Percentiles rank a stretch among this genome's conserved stretches.
Conservation (phyloP, 2,113 vertebrate species). For the Vombatus ursinus region DNA sequence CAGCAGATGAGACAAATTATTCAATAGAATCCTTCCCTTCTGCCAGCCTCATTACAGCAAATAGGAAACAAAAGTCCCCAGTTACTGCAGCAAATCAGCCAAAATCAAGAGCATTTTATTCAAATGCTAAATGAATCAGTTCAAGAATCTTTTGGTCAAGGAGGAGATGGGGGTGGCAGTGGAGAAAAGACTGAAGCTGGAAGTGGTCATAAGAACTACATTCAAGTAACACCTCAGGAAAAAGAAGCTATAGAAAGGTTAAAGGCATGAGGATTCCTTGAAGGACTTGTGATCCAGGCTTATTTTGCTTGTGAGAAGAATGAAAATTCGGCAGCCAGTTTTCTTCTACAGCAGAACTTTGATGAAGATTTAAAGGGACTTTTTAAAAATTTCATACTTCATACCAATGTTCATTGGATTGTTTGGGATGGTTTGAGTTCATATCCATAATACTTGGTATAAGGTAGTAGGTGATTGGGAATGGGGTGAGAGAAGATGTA, state of each 20-base stretch:
- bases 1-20: conserved; percentile 98
- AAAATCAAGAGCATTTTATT: conserved; percentile 96
- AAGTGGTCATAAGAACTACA: conserved; percentile 94
- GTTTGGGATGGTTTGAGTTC: conserved; percentile 85
- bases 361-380: conserved; percentile 92
- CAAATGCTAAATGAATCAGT: conserved; percentile 97
- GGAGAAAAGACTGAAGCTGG: conserved; percentile 84
- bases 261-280: conserved; percentile 97
- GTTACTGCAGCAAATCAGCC: conserved; percentile 95
- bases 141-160: conserved; percentile 86
- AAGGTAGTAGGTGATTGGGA: conserved; percentile 76
- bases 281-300: conserved; percentile 98
- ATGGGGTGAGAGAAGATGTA: conserved; percentile 68
- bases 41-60: conserved; percentile 95
- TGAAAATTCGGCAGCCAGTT: conserved; percentile 98
- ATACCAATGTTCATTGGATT: conserved; percentile 89
- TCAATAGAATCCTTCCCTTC: conserved; percentile 95
- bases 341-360: conserved; percentile 98
- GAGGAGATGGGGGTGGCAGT: conserved; percentile 76
- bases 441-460: conserved; percentile 85
- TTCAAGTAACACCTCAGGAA: conserved; percentile 98
- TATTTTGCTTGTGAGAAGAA: conserved; percentile 99
- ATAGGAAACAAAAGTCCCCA: conserved; percentile 96
- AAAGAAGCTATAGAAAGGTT: conserved; percentile 98
- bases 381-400: conserved; percentile 81